Evolutionary conservation across 2,888 invertebrate genomes (phyloP).

Genomic region (Dyspetes luteomarginatus): DNA sequence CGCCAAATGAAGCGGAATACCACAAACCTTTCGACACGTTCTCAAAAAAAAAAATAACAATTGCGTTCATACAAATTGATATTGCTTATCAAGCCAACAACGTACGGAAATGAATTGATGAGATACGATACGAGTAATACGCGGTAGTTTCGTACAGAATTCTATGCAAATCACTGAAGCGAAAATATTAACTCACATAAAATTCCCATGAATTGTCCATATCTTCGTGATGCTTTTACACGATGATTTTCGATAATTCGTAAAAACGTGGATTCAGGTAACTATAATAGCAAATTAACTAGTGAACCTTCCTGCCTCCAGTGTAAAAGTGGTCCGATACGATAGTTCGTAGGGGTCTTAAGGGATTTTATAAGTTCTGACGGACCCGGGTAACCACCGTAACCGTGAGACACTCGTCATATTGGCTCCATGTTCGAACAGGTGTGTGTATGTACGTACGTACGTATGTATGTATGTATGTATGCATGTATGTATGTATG

Average conservation of each 20-base stretch:
- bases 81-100: too few species aligned
- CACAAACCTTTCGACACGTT: too few species aligned
- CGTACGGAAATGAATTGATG: too few species aligned
- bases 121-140: too few species aligned
- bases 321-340: conserved; percentile 25
- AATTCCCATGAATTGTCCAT: not conserved
- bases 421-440: conserved; percentile 29
- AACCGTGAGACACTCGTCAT: conserved; percentile 56
- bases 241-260: not conserved
- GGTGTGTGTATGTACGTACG: not conserved
- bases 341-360: conserved; percentile 36
- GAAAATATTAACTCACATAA: not conserved
- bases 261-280: not conserved
- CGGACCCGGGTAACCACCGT: conserved; percentile 51
- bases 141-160: not conserved
- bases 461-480: not conserved
- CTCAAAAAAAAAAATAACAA: too few species aligned
- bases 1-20: conserved; percentile 1
- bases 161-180: not conserved
- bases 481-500: not conserved
- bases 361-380: conserved; percentile 58
- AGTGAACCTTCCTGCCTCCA: not conserved
- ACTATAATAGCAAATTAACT: not conserved
- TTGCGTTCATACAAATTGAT: too few species aligned
- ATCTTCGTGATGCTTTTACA: not conserved